Conservation (phyloP, 1,140 invertebrate genomes). For the Drosophila pectinifera region DNA sequence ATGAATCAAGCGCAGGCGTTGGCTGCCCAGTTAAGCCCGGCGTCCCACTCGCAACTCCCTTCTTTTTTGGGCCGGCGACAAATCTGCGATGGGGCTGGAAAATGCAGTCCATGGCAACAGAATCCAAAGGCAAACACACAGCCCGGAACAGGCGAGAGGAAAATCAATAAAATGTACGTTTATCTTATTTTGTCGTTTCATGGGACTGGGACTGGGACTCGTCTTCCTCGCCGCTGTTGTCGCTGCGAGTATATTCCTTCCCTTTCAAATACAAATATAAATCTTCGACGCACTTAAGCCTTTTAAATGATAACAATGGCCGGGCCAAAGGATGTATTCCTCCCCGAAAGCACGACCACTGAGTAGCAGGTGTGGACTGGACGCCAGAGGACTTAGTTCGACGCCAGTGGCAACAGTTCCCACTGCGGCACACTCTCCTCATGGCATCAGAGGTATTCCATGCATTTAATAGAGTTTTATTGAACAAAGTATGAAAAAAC, state of each 20-base stretch:
- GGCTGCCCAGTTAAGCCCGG: constrained; percentile 47
- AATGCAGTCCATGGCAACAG: constrained; percentile 63
- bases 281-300: constrained; percentile 77
- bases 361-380: constrained; percentile 68
- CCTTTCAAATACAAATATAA: constrained; percentile 75
- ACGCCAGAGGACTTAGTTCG: constrained; percentile 37
- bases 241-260: constrained; percentile 16
- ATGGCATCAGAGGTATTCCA: constrained; percentile 24
- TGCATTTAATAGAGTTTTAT: constrained; percentile 53
- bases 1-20: constrained; percentile 71
- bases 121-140: constrained; percentile 40
- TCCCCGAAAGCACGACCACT: constrained; percentile 20
- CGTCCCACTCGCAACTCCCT: constrained; percentile 9
- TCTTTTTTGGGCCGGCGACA: constrained; percentile 57
- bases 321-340: constrained; percentile 32
- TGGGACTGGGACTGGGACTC: constrained; percentile 46
- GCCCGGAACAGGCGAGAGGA: constrained; percentile 49
- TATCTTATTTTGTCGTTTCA: constrained; percentile 61
- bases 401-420: constrained; percentile 6
- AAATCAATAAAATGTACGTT: constrained; percentile 80
- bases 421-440: not conserved
- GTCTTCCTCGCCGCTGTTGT: constrained; percentile 3
- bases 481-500: constrained; percentile 35
- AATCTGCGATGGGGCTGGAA: constrained; percentile 43
- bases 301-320: constrained; percentile 82